A percentile compares a stretch with the other conserved stretches of the same genome.
These are phyloP conservation scores for Xenopus borealis DNA, from an alignment of 2,113 vertebrate genomes.

Conservation along the genomic window DNA sequence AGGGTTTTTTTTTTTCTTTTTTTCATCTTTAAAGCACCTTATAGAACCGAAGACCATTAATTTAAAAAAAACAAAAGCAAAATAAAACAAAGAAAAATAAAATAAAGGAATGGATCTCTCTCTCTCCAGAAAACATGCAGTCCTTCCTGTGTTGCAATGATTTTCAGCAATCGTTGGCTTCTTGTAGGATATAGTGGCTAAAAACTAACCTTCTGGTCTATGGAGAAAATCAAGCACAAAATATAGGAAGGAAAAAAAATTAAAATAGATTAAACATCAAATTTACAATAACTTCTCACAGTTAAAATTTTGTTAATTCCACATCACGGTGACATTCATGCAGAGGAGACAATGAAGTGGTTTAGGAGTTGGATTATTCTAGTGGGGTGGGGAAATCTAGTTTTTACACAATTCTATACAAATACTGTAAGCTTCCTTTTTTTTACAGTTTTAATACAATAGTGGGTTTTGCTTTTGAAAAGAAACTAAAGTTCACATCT, in stretches of 20 bases:
- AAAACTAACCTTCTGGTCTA: conserved; percentile 41
- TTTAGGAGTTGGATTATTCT: conserved; percentile 26
- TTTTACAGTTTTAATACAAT: conserved; percentile 6
- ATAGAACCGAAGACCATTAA: conserved; percentile 41
- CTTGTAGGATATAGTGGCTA: conserved; percentile 40
- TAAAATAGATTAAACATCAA: conserved; percentile 42
- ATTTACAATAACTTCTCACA: conserved; percentile 46
- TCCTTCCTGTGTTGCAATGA: conserved; percentile 36
- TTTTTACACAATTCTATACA: conserved; percentile 42
- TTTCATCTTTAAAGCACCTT: conserved; percentile 23
- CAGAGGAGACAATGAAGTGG: conserved; percentile 36
- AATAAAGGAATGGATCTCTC: conserved; percentile 26
- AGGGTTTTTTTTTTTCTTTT: conserved; percentile 13
- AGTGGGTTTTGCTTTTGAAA: conserved; percentile 8
- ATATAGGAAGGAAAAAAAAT: conserved; percentile 21
- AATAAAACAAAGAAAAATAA: conserved; percentile 10
- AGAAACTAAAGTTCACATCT: conserved; percentile 24
- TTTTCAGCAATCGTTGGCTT: conserved; percentile 6
- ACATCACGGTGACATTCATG: conserved; percentile 46
- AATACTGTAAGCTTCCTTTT: conserved; percentile 28
- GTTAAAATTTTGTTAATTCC: conserved; percentile 44
- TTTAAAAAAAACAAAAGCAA: conserved; percentile 29
- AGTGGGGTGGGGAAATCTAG: conserved; percentile 18
- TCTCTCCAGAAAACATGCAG: conserved; percentile 42
- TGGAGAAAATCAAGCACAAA: conserved; percentile 37